These are phyloP conservation scores for Thymelicus sylvestris DNA, from an alignment of 2,888 invertebrate species.

Conservation along the genomic window DNA sequence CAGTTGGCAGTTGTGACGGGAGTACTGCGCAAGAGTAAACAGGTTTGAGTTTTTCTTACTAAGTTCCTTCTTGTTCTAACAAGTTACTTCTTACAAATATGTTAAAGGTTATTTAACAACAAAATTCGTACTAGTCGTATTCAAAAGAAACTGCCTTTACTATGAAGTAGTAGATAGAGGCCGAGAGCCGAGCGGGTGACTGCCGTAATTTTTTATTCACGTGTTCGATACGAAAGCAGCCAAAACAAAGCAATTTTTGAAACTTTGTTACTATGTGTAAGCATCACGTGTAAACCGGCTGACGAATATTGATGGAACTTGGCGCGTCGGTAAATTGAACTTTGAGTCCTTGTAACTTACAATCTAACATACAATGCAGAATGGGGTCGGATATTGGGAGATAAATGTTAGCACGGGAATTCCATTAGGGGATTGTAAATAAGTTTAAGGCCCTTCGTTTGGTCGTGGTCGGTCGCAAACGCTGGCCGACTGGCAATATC, in stretches of 20 bases:
- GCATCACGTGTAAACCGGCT: not conserved
- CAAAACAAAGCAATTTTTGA: not conserved
- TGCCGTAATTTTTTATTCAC: too few species aligned
- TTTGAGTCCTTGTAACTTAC: not conserved
- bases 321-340: not conserved
- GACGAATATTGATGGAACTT: not conserved
- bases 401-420: not conserved
- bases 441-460: not conserved
- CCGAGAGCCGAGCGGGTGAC: too few species aligned
- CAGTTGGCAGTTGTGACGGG: too few species aligned
- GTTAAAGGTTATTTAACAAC: too few species aligned
- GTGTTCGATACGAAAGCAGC: too few species aligned
- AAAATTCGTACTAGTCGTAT: too few species aligned
- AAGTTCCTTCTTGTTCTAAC: too few species aligned
- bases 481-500: not conserved
- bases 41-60: too few species aligned
- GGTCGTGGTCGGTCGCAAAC: not conserved
- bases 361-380: not conserved
- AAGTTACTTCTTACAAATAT: too few species aligned
- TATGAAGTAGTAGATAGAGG: too few species aligned
- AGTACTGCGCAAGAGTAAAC: too few species aligned
- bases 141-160: too few species aligned
- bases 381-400: not conserved
- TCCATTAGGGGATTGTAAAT: not conserved
- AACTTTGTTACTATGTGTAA: not conserved